A percentile compares a stretch with the other conserved stretches of the same genome.
Evolutionary conservation across 2,888 invertebrate genomes (phyloP).

Genomic region (Melolontha melolontha): DNA sequence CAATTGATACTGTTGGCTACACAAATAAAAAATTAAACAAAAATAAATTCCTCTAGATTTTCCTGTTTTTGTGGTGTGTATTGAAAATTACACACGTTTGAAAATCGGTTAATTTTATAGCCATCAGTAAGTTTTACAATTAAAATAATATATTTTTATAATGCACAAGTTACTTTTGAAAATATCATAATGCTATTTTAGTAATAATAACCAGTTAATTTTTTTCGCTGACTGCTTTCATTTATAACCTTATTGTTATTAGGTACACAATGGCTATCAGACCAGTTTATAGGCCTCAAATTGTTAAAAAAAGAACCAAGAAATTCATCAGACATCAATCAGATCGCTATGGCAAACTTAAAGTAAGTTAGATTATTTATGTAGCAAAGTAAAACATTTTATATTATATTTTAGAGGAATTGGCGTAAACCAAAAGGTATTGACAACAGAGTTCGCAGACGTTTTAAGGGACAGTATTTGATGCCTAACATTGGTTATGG

Average conservation of each 20-base stretch:
- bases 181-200: not conserved
- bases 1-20: conserved; percentile 14
- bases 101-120: conserved; percentile 49
- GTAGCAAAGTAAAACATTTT: conserved; percentile 31
- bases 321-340: conserved; percentile 99
- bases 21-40: not conserved
- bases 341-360: conserved; percentile 96
- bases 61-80: conserved; percentile 38
- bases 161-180: not conserved
- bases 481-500: conserved; percentile 99
- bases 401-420: conserved; percentile 75
- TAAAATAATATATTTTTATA: conserved; percentile 4
- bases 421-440: conserved; percentile 99
- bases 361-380: conserved; percentile 70
- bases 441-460: conserved; percentile 98
- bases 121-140: conserved; percentile 54
- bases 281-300: conserved; percentile 89
- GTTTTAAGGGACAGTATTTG: conserved; percentile 98
- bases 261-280: conserved; percentile 83
- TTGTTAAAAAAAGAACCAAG: conserved; percentile 98
- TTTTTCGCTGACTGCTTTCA: not conserved
- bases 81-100: conserved; percentile 14
- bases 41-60: conserved; percentile 43
- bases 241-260: conserved; percentile 36
- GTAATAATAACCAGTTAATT: not conserved